Evolutionary conservation across 2,888 invertebrate genomes (phyloP).

Genomic region (Scaptomyza flava): DNA sequence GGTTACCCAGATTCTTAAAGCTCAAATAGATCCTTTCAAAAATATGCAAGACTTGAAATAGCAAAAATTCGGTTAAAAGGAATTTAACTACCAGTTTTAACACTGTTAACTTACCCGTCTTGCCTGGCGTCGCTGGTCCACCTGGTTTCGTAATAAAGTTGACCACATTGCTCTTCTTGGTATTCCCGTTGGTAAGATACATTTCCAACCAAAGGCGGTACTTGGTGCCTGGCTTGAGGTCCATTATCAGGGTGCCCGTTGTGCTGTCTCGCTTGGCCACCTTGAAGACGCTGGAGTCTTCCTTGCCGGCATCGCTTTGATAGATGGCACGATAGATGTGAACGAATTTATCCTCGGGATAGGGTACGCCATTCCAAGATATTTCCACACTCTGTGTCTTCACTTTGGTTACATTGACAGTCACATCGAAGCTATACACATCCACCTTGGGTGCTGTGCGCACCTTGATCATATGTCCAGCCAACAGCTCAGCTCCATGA

Average conservation of each 20-base stretch:
- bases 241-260: conserved; percentile 88
- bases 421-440: conserved; percentile 93
- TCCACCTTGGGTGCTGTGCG: conserved; percentile 89
- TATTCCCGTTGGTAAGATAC: conserved; percentile 94
- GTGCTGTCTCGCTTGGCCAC: conserved; percentile 90
- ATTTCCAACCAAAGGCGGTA: conserved; percentile 95
- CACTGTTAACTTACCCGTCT: conserved; percentile 78
- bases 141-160: conserved; percentile 94
- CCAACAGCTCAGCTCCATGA: conserved; percentile 91
- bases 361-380: conserved; percentile 93
- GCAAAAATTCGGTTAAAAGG: conserved; percentile 6
- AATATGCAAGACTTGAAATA: conserved; percentile 70
- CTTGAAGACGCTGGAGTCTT: conserved; percentile 90
- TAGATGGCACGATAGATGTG: conserved; percentile 94
- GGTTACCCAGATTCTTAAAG: conserved; percentile 78
- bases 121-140: conserved; percentile 85
- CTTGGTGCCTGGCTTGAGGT: conserved; percentile 91
- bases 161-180: conserved; percentile 95
- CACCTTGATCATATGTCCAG: conserved; percentile 89
- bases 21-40: conserved; percentile 71
- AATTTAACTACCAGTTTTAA: neutral
- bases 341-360: conserved; percentile 95
- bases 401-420: conserved; percentile 90
- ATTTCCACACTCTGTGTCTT: conserved; percentile 92
- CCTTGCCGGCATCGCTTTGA: conserved; percentile 90